Conservation (phyloP, 1,140 invertebrate species). For the Coptotermes formosanus region DNA sequence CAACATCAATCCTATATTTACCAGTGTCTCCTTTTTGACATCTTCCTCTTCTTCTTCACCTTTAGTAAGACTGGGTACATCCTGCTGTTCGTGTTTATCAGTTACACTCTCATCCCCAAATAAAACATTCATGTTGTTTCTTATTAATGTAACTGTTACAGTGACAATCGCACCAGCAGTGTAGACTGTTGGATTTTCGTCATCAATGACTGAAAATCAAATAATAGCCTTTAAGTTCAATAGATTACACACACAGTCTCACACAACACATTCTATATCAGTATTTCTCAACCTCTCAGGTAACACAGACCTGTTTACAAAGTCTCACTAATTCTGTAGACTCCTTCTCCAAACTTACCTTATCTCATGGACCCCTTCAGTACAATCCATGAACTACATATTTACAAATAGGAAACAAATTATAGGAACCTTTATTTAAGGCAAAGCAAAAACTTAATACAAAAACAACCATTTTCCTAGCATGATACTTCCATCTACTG, state of each 20-base stretch:
- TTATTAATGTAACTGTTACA: slow-evolving; percentile 82
- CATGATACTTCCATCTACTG: too few species aligned
- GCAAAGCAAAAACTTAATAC: too few species aligned
- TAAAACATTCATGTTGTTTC: slow-evolving; percentile 76
- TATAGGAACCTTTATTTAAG: too few species aligned
- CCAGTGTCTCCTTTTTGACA: slow-evolving; percentile 33
- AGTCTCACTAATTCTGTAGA: too few species aligned
- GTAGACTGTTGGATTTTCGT: slow-evolving; percentile 93
- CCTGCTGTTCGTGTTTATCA: slow-evolving; percentile 51
- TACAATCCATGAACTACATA: too few species aligned
- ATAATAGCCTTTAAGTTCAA: not conserved
- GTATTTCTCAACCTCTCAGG: too few species aligned
- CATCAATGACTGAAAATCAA: slow-evolving; percentile 82
- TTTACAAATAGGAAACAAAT: too few species aligned
- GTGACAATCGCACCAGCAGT: slow-evolving; percentile 98
- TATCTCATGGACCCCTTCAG: too few species aligned
- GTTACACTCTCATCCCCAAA: slow-evolving; percentile 75
- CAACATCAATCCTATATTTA: not conserved
- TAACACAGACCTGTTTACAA: too few species aligned
- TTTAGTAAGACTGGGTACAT: not conserved
- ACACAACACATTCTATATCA: too few species aligned
- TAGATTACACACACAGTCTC: not conserved
- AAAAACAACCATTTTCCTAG: too few species aligned
- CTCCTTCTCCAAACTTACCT: too few species aligned
- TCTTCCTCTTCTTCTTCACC: slow-evolving; percentile 35